phyloP scores from a whole-genome alignment of 2,797 vertebrate genomes.

The Chanos chanos region DNA sequence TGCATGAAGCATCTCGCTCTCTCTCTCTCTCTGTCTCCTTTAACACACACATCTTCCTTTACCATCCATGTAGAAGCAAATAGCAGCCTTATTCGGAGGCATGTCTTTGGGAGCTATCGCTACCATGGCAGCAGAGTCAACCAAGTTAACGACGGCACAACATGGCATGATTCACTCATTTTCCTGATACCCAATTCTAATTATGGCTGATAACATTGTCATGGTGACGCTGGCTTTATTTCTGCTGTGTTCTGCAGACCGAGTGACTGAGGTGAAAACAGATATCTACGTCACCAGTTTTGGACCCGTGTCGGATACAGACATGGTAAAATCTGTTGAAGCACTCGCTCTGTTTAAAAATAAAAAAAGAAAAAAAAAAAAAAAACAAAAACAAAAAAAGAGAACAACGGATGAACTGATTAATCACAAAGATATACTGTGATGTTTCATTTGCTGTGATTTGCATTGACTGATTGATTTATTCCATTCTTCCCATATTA shows the following conservation, averaged over 20 bases:
- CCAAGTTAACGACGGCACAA: slow-evolving; percentile 18
- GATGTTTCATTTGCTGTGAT: background rate
- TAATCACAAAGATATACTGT: background rate
- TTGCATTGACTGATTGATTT: background rate
- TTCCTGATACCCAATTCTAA: background rate
- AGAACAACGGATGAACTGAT: background rate
- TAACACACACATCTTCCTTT: background rate
- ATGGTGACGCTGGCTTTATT: background rate
- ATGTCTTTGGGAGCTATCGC: slow-evolving; percentile 14
- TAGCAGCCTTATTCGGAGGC: slow-evolving; percentile 15
- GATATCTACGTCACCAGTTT: slow-evolving; percentile 67
- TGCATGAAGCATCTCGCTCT: background rate
- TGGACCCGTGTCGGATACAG: slow-evolving; percentile 63
- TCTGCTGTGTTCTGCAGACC: slow-evolving; percentile 47
- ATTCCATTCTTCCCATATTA: background rate
- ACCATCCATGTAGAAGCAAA: slow-evolving; percentile 5
- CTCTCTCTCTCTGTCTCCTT: background rate
- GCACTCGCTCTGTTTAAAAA: background rate
- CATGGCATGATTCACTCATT: background rate
- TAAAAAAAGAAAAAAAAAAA: no score
- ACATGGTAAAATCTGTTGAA: slow-evolving; percentile 55
- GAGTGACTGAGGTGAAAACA: slow-evolving; percentile 65
- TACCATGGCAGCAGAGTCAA: slow-evolving; percentile 21
- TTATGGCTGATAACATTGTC: background rate
- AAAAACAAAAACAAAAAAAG: no score